Evolutionary conservation across 1,140 invertebrate species (phyloP).

Genomic region (Whitmania pigra): DNA sequence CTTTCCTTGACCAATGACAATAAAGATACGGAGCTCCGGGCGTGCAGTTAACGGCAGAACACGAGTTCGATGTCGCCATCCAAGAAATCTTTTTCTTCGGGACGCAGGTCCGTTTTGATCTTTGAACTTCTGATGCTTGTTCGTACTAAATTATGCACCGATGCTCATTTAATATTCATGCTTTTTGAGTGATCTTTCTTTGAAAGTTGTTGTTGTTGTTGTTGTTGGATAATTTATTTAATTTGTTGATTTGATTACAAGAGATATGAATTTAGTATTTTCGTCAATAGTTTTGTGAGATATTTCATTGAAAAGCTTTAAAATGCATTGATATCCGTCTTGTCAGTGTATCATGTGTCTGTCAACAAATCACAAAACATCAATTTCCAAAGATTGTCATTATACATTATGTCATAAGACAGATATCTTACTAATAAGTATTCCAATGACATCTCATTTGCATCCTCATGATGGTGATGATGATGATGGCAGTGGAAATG

Average conservation of each 20-base stretch:
- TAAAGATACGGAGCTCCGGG: constrained; percentile 70
- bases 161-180: too few species aligned
- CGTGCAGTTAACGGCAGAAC: constrained; percentile 84
- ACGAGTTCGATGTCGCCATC: constrained; percentile 60
- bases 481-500: not conserved
- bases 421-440: not conserved
- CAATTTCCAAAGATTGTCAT: not conserved
- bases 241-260: too few species aligned
- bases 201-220: too few species aligned
- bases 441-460: not conserved
- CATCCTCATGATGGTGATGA: not conserved
- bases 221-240: too few species aligned
- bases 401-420: not conserved
- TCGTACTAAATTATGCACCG: not conserved
- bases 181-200: too few species aligned
- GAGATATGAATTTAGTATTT: not conserved
- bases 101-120: constrained; percentile 44
- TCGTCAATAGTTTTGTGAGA: not conserved
- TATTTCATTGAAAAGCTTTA: not conserved
- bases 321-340: too few species aligned
- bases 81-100: constrained; percentile 68
- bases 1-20: not conserved
- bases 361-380: not conserved
- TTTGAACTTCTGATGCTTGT: not conserved
- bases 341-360: too few species aligned